Conservation (phyloP, 2,797 vertebrate genomes). For the Zenarchopterus dispar region DNA sequence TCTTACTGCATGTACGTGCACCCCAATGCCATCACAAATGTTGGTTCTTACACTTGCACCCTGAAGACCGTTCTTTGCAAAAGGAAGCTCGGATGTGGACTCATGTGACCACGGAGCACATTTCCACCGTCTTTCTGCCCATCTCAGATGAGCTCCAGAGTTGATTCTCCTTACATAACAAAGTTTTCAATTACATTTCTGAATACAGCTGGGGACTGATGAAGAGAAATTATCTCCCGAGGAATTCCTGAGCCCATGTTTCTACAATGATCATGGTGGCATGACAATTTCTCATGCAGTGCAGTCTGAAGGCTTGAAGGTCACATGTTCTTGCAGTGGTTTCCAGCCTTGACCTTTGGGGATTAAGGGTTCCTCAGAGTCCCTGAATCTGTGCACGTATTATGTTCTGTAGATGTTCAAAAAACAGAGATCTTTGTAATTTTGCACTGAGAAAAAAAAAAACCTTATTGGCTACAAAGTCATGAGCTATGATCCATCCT, state of each 20-base stretch:
- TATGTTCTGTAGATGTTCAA: too few species aligned
- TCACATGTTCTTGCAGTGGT: background rate
- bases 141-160: too few species aligned
- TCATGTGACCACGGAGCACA: background rate
- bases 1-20: background rate
- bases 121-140: too few species aligned
- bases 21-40: background rate
- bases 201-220: background rate
- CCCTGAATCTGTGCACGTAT: background rate
- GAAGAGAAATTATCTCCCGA: background rate
- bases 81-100: background rate
- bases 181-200: background rate
- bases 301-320: background rate
- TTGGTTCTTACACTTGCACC: background rate
- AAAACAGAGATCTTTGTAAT: too few species aligned
- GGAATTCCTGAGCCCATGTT: background rate
- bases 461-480: too few species aligned
- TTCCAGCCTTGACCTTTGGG: constrained; percentile 1
- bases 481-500: too few species aligned
- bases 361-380: background rate
- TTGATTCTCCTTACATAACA: too few species aligned
- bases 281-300: background rate
- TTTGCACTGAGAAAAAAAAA: too few species aligned
- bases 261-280: background rate
- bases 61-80: too few species aligned